Evolutionary conservation across 2,113 vertebrate genomes (phyloP), one percentile per base, ranked within the genome.

Genomic region (Progne subis): DNA sequence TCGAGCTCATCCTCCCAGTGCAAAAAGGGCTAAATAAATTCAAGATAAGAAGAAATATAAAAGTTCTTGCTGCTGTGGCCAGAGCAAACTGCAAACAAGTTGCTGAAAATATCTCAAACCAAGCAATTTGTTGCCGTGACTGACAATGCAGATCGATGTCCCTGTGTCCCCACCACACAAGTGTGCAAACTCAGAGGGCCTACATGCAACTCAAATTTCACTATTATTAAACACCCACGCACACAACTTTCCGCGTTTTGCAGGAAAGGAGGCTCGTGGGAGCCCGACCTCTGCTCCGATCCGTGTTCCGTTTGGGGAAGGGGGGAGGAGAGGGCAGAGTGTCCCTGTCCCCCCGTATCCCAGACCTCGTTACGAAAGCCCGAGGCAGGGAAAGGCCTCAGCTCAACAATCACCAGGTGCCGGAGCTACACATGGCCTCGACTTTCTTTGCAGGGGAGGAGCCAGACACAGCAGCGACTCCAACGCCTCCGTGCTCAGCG

Each of bases 361-460:
- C 57, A 31, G 10, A 10, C 2, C n/a, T 17, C 41, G 10, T 24
- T 2, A 5, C 1, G 34, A 18, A 14, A 82, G 61, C 37, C 24
- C 7, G 61, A 53, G 39, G n/a, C 28, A 44, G 50, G 55, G 32
- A 50, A 76, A 92, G 94, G 95, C 94, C 95, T n/a, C 32, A 9
- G 88, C 56, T 10, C 29, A 37, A 39, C 74, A 65, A 78, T 32
- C 85, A 28, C 85, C 88, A 71, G 85, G 95, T 87, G 60, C 88
- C 56, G 47, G 41, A 59, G 70, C 78, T 50, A 64, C 93, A 86
- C 91, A 86, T 76, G 70, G 88, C 91, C 91, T n/a, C 24, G 43
- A 67, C 82, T 86, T 74, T 87, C 81, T 78, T 83, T 39, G 28
- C 49, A 82, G 86, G 88, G 96, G 94, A 94, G 96, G 94, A 96